Conservation (phyloP, 2,797 vertebrate genomes). For the Hippocampus kuda region DNA sequence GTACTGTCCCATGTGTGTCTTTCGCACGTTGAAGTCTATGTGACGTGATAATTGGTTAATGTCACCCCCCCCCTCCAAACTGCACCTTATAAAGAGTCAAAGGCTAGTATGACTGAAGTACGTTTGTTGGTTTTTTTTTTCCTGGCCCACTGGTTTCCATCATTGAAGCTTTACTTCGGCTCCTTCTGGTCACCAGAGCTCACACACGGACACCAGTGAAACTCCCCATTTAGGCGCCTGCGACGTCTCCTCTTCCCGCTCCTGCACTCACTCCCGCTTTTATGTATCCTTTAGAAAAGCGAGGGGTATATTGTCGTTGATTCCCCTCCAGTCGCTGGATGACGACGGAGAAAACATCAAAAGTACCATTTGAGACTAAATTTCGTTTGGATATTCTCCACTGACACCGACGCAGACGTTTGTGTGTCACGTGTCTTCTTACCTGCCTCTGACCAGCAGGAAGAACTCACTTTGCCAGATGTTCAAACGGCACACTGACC, state of each 20-base stretch:
- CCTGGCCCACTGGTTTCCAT: slow-evolving; percentile 26
- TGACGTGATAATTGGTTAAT: neutral
- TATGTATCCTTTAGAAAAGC: neutral
- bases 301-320: neutral
- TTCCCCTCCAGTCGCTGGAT: neutral
- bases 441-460: slow-evolving; percentile 62
- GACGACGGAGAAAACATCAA: neutral
- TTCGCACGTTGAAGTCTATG: neutral
- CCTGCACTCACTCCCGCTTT: neutral
- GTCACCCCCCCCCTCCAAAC: neutral
- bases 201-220: slow-evolving; percentile 32
- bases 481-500: slow-evolving; percentile 98
- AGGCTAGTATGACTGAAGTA: neutral
- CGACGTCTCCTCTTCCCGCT: neutral
- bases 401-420: neutral
- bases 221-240: neutral
- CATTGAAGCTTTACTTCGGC: slow-evolving; percentile 15
- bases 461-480: slow-evolving; percentile 87
- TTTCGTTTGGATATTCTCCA: too few relatives aligned
- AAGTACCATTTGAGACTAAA: neutral
- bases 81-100: neutral
- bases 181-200: slow-evolving; percentile 24
- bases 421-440: slow-evolving; percentile 15
- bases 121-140: neutral
- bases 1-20: neutral